phyloP scores from a whole-genome alignment of 1,140 invertebrate genomes.

The Drosophila miranda region DNA sequence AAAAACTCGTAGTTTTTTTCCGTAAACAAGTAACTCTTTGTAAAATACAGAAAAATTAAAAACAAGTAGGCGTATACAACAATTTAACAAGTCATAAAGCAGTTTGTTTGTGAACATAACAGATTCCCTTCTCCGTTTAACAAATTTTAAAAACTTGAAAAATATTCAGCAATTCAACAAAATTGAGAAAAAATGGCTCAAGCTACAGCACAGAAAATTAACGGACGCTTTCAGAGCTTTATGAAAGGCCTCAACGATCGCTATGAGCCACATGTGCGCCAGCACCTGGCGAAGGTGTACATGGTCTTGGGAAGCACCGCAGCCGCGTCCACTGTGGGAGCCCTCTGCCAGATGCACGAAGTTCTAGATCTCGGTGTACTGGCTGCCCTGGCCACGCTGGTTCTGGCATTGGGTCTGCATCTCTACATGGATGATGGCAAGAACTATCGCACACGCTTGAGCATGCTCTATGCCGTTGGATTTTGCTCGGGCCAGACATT shows the following conservation, averaged over 20 bases:
- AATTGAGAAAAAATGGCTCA: conserved; percentile 45
- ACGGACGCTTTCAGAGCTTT: conserved; percentile 63
- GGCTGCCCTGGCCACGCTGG: conserved; percentile 89
- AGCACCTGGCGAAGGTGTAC: conserved; percentile 98
- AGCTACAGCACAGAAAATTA: conserved; percentile 46
- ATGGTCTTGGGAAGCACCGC: conserved; percentile 93
- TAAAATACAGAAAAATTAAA: conserved; percentile 39
- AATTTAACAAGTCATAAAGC: conserved; percentile 30
- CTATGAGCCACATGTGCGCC: conserved; percentile 89
- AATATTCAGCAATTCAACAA: conserved; percentile 36
- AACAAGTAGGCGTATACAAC: conserved; percentile 31
- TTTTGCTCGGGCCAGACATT: conserved; percentile 91
- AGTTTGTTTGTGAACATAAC: conserved; percentile 22
- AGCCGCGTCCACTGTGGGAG: conserved; percentile 90
- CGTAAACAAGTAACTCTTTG: conserved; percentile 22
- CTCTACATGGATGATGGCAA: conserved; percentile 93
- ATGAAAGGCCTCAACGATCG: conserved; percentile 59
- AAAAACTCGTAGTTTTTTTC: too few relatives aligned
- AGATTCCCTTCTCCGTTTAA: conserved; percentile 70
- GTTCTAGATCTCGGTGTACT: conserved; percentile 88
- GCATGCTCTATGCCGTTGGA: conserved; percentile 92
- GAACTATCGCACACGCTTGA: conserved; percentile 90
- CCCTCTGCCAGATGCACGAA: conserved; percentile 86
- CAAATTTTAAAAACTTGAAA: conserved; percentile 17
- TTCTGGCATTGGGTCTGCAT: conserved; percentile 90